phyloP scores from a whole-genome alignment of 92 coral and sea anemone species.

The Parazoanthus swiftii region DNA sequence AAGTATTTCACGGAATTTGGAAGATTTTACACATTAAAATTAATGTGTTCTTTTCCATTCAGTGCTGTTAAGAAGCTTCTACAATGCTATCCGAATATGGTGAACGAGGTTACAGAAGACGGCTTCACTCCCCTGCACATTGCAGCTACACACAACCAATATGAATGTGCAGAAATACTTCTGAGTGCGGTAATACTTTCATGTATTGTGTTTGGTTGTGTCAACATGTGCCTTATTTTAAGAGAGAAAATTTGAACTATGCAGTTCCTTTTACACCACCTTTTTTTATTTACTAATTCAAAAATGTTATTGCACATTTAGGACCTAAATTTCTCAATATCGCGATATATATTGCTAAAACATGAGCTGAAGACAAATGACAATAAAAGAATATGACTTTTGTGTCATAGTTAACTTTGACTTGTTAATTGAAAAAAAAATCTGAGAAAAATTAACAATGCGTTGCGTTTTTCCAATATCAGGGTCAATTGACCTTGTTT shows the following conservation, averaged over 20 bases:
- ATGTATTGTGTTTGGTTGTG: background rate
- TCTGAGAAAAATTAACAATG: too few species aligned
- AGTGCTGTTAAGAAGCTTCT: conserved; percentile 17
- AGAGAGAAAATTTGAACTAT: too few species aligned
- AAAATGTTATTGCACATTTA: too few species aligned
- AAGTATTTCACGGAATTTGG: background rate
- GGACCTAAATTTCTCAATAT: too few species aligned
- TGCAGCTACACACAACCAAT: conserved; percentile 23
- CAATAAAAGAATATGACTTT: too few species aligned
- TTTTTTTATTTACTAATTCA: too few species aligned
- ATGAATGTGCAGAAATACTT: background rate
- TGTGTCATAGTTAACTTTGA: too few species aligned
- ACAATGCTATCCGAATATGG: background rate
- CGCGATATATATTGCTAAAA: too few species aligned
- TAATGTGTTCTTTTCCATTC: background rate
- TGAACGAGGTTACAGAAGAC: conserved; percentile 4
- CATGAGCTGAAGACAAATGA: too few species aligned
- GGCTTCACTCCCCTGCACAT: conserved; percentile 19
- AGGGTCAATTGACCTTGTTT: background rate
- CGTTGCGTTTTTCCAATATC: background rate
- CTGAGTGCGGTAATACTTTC: conserved; percentile 1
- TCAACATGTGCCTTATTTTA: too few species aligned
- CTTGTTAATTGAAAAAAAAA: too few species aligned
- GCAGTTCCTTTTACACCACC: too few species aligned
- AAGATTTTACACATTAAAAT: background rate